Evolutionary conservation across 2,797 vertebrate species (phyloP).

Genomic region (Rhadinocentrus ornatus): DNA sequence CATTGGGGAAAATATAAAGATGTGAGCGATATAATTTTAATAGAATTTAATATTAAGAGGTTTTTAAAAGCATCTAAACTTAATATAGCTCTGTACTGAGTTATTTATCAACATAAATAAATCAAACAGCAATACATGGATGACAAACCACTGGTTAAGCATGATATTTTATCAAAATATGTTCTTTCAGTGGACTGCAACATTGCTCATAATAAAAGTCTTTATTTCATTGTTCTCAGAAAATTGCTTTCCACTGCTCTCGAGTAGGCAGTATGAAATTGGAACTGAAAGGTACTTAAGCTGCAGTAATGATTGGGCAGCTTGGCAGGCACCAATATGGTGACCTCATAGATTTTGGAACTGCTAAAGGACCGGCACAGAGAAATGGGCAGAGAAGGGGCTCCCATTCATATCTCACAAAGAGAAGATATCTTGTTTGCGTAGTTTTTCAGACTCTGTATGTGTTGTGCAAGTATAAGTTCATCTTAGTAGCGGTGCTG

Average conservation of each 20-base stretch:
- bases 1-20: conserved; percentile 48
- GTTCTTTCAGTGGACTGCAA: conserved; percentile 67
- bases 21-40: conserved; percentile 40
- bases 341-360: conserved; percentile 72
- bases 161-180: conserved; percentile 72
- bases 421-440: conserved; percentile 36
- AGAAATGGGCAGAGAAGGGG: conserved; percentile 43
- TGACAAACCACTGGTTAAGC: conserved; percentile 50
- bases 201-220: conserved; percentile 69
- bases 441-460: conserved; percentile 12
- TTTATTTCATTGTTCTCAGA: conserved; percentile 71
- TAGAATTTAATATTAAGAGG: conserved; percentile 8
- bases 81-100: conserved; percentile 15
- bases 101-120: conserved; percentile 55
- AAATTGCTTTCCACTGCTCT: conserved; percentile 76
- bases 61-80: conserved; percentile 13
- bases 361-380: conserved; percentile 49
- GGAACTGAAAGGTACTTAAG: conserved; percentile 76
- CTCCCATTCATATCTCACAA: conserved; percentile 41
- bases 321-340: conserved; percentile 59
- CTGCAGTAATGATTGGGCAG: conserved; percentile 68
- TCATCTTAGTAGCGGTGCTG: neutral
- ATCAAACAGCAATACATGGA: conserved; percentile 33
- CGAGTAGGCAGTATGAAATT: conserved; percentile 71
- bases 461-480: conserved; percentile 9